Base-by-base conservation (phyloP, 2,113 vertebrate genomes). In the Microtus montanus region DNA sequence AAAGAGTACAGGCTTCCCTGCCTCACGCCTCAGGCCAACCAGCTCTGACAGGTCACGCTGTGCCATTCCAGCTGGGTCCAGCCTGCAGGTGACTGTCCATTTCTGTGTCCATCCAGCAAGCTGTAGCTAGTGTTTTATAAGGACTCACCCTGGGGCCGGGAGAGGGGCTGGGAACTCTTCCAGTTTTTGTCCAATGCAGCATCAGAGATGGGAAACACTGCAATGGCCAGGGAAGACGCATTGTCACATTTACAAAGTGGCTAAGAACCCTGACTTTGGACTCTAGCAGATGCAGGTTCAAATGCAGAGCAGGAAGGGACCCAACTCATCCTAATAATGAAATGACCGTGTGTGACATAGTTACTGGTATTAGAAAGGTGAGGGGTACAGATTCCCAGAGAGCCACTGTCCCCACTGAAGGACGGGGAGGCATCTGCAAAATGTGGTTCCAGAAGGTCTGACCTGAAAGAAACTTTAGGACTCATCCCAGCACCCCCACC, bases 281-380 rank as follows among this genome's bases (percentile, higher is more conserved):
- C 44, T 87, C 12, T 14, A 28, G 80, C 52, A 26, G 64, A 64
- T 35, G 11, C 61, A 92, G 17, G 28, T 80, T 35, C 5, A 26
- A 87, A 52, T 33, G 1, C 3, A 9, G 44, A 47, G 70, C 12
- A 38, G 77, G 58, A 35, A n/a, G 26, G 3, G 38, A 10, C 7
- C 11, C 5, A 0, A 0, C 3, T 14, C 3, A 22, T 13, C 30
- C 2, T 28, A 7, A 64, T 24, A 30, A 74, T 35, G 10, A 80
- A 5, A 52, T 7, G n/a, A 54, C 33, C 13, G 4, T 20, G 0
- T 14, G 0, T 61, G 70, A 24, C 24, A 49, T 58, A 89, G 22
- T 28, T 61, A 11, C 85, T 35, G 4, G 14, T 6, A 0, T 0
- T 3, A 2, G 71, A 33, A 49, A 26, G 44, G 38, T 24, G 28